Evolutionary conservation across 92 coral and sea anemone species (phyloP).

Genomic region (Desmophyllum pertusum): DNA sequence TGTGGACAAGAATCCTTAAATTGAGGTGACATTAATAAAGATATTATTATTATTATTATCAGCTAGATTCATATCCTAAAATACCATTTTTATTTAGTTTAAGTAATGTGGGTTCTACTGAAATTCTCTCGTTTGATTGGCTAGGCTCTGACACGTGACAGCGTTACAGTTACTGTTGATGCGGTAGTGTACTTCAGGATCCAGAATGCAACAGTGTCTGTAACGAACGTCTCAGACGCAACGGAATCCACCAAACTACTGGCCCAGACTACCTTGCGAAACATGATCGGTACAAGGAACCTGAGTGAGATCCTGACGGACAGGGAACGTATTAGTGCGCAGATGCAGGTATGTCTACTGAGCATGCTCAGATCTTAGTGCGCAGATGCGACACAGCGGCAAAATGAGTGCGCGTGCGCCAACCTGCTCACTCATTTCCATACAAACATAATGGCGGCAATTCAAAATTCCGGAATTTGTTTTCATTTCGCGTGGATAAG

Average conservation of each 20-base stretch:
- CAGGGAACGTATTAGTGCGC: conserved; percentile 80
- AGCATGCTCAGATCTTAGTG: no score
- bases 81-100: no score
- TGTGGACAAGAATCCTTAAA: background rate
- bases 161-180: conserved; percentile 99
- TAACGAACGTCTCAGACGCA: conserved; percentile 90
- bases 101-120: no score
- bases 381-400: no score
- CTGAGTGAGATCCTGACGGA: conserved; percentile 86
- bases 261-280: conserved; percentile 97
- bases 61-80: no score
- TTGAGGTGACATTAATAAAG: no score
- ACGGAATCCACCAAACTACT: conserved; percentile 89
- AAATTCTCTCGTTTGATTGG: background rate
- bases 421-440: no score
- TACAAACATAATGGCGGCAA: no score
- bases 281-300: conserved; percentile 96
- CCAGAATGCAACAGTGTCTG: conserved; percentile 93
- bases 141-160: conserved; percentile 93
- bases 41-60: no score
- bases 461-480: no score
- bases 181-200: conserved; percentile 98
- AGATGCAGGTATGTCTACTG: conserved; percentile 79
- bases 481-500: no score
- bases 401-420: no score